Base-by-base conservation (phyloP, 2,888 invertebrate species). In the Scelioninae gen. 1 region DNA sequence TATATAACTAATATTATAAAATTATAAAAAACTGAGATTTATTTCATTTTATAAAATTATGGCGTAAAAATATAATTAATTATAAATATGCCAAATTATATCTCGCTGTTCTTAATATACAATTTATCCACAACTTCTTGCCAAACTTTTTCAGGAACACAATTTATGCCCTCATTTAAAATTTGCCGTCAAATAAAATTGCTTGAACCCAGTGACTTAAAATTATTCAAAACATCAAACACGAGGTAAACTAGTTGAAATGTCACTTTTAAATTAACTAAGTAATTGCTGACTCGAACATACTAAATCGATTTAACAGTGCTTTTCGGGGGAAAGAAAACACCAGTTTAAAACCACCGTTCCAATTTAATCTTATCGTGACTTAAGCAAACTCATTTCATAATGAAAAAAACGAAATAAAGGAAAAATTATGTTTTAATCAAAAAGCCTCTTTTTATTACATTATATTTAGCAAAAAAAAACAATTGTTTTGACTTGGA, bases 141-240 rank as follows among this genome's bases (percentile, higher is more conserved):
- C 38, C 38, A 38, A 38, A 38, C 38, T 38, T 38, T 38, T 9
- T 1, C 10, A 0, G 1, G 9, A 10, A 10, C 38, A 38, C 8
- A 9, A 9, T 38, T 8, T 8, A 10, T 38, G 38, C 38, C 5
- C 38, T 45, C 45, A 45, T 31, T 55, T 55, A 32, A 55, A 55
- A 31, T 32, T 55, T 29, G 7, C n/a, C 16, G 7, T 16, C 55
- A 5, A 55, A 55, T 32, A 32, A 31, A 55, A 31, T 55, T 11
- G 5, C 32, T 31, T n/a, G 32, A 55, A 29, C 9, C n/a, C 45
- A 5, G 13, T n/a, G 45, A 31, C 13, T 23, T 13, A 55, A 32
- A 55, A 55, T 55, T 55, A 55, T 55, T 55, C 31, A 55, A 32
- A 55, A 32, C 55, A 55, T 55, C 55, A 55, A 55, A 55, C 29